A percentile compares a stretch with the other conserved stretches of the same genome.
Evolutionary conservation across 2,113 vertebrate species (phyloP).

Genomic region (Chunga burmeisteri): DNA sequence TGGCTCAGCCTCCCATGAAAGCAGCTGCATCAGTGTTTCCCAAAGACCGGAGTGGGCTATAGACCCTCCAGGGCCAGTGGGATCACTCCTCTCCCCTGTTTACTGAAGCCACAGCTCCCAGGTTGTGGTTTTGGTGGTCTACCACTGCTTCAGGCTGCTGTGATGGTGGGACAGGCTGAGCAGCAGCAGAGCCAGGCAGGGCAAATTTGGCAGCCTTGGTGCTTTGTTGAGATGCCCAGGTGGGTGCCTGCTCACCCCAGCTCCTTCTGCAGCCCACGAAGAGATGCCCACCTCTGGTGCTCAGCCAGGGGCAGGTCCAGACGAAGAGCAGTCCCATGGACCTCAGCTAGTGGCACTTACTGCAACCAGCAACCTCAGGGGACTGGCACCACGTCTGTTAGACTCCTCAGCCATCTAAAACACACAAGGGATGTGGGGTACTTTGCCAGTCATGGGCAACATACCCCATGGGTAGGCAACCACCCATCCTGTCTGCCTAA

Average conservation of each 20-base stretch:
- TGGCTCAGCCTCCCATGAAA: background rate
- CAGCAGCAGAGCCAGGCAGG: background rate
- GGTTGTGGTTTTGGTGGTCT: background rate
- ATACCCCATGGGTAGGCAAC: rapidly evolving
- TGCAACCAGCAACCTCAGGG: background rate
- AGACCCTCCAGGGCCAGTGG: background rate
- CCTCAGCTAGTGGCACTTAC: background rate
- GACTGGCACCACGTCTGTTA: background rate
- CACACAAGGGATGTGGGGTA: rapidly evolving
- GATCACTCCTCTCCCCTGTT: rapidly evolving
- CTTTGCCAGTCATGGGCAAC: rapidly evolving
- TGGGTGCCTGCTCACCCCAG: background rate
- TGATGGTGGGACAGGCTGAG: background rate
- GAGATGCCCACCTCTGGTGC: background rate
- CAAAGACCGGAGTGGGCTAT: rapidly evolving
- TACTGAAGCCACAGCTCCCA: background rate
- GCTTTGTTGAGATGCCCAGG: background rate
- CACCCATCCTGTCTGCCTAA: background rate
- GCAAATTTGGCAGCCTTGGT: background rate
- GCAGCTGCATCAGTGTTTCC: background rate
- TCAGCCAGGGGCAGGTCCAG: background rate
- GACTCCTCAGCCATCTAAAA: background rate
- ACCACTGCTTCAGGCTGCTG: background rate
- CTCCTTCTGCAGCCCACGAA: background rate
- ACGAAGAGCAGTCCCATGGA: background rate